A percentile compares a stretch with the other conserved stretches of the same genome.
Evolutionary conservation across 1,140 invertebrate genomes (phyloP).

Genomic region (Octopus sinensis): DNA sequence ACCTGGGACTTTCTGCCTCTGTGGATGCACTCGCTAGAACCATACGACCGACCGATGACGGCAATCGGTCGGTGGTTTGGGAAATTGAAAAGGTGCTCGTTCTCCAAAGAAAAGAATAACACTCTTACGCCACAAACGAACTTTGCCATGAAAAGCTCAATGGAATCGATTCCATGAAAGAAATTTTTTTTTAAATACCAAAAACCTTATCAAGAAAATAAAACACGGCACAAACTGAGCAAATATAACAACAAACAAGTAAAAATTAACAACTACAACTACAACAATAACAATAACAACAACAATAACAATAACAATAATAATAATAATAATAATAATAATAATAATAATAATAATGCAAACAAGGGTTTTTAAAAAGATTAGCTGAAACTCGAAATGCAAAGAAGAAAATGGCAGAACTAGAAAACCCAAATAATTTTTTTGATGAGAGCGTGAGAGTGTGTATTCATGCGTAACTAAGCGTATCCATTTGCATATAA

Average conservation of each 20-base stretch:
- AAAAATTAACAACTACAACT: no score
- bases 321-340: not conserved
- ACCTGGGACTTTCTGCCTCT: conserved; percentile 59
- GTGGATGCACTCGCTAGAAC: conserved; percentile 58
- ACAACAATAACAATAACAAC: not conserved
- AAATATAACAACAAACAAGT: not conserved
- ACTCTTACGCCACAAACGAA: not conserved
- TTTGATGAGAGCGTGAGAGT: not conserved
- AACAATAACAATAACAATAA: not conserved
- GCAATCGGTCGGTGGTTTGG: not conserved
- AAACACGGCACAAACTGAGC: not conserved
- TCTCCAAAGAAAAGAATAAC: not conserved
- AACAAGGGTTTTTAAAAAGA: not conserved
- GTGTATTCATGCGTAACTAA: not conserved
- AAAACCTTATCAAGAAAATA: not conserved
- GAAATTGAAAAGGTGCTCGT: not conserved
- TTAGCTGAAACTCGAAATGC: not conserved
- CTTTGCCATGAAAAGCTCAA: not conserved
- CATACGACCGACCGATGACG: conserved; percentile 44
- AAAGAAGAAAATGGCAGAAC: not conserved
- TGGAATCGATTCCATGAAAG: not conserved
- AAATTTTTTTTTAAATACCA: not conserved
- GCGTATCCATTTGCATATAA: not conserved
- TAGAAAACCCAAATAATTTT: not conserved
- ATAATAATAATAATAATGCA: not conserved